Evolutionary conservation across 2,888 invertebrate genomes (phyloP).

Genomic region (Sinodicranocentrus sp.): DNA sequence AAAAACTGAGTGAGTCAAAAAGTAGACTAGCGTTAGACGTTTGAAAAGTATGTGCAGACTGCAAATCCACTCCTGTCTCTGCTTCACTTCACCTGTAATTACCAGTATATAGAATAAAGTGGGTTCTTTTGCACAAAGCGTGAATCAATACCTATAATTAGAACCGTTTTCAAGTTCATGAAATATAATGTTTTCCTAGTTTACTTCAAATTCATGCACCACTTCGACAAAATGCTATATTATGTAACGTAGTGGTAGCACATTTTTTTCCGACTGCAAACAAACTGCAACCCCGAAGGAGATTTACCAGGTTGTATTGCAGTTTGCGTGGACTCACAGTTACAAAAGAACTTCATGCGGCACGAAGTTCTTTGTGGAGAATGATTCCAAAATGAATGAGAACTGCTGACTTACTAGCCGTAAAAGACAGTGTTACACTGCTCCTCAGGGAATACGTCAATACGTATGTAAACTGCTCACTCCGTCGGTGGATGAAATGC

Average conservation of each 20-base stretch:
- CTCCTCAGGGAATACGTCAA: constrained; percentile 49
- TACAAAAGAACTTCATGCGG: constrained; percentile 49
- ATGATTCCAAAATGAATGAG: constrained; percentile 24
- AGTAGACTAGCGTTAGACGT: neutral
- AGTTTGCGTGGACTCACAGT: constrained; percentile 24
- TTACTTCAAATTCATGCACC: neutral
- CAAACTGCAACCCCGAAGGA: constrained; percentile 31
- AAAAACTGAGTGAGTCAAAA: no score
- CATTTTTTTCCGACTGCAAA: constrained; percentile 30
- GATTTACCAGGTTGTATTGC: constrained; percentile 49
- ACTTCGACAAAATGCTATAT: neutral
- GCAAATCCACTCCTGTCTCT: neutral
- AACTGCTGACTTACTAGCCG: constrained; percentile 34
- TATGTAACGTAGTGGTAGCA: neutral
- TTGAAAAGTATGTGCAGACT: no score
- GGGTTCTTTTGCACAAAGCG: neutral
- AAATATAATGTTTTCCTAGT: neutral
- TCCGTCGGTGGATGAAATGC: neutral
- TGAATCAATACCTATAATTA: constrained; percentile 27
- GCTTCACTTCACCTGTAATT: constrained; percentile 18
- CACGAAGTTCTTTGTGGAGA: constrained; percentile 44
- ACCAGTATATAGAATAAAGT: neutral
- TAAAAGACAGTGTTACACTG: constrained; percentile 37
- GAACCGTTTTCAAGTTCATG: constrained; percentile 32
- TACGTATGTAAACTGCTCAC: constrained; percentile 43